These are phyloP conservation scores for Caenorhabditis sinica DNA, from an alignment of 2,888 invertebrate genomes.

Conservation along the genomic window DNA sequence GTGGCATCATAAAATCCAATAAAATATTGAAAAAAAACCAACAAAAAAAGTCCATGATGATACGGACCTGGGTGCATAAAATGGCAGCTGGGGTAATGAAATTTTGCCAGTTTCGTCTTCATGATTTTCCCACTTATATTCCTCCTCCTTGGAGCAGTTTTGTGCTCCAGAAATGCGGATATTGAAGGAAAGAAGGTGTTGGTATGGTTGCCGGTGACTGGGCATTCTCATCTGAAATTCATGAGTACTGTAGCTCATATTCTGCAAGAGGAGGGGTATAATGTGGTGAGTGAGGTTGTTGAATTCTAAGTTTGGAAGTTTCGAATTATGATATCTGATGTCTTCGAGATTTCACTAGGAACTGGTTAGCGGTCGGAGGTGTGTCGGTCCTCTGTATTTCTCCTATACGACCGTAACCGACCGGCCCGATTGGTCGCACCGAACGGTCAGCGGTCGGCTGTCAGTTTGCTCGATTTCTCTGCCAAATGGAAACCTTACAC, in stretches of 20 bases:
- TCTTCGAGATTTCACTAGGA: no score
- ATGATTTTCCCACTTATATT: neutral
- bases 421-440: no score
- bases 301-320: no score
- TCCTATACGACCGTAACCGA: no score
- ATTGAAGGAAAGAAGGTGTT: conserved; percentile 47
- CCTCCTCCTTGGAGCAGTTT: neutral
- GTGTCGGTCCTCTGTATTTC: no score
- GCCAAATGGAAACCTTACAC: no score
- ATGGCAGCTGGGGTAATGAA: neutral
- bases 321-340: no score
- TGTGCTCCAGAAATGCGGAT: neutral
- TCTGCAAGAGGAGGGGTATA: conserved; percentile 66
- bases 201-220: conserved; percentile 54
- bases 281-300: conserved; percentile 49
- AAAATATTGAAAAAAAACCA: neutral
- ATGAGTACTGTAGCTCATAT: conserved; percentile 59
- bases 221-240: conserved; percentile 63
- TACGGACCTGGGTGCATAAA: conserved; percentile 19
- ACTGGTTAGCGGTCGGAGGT: no score
- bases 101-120: neutral
- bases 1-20: neutral
- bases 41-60: conserved; percentile 11
- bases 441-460: no score
- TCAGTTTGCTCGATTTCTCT: no score